These are phyloP conservation scores for Acanthaster planci DNA, from an alignment of 35 echinoderm and acorn worm species.

Conservation along the genomic window DNA sequence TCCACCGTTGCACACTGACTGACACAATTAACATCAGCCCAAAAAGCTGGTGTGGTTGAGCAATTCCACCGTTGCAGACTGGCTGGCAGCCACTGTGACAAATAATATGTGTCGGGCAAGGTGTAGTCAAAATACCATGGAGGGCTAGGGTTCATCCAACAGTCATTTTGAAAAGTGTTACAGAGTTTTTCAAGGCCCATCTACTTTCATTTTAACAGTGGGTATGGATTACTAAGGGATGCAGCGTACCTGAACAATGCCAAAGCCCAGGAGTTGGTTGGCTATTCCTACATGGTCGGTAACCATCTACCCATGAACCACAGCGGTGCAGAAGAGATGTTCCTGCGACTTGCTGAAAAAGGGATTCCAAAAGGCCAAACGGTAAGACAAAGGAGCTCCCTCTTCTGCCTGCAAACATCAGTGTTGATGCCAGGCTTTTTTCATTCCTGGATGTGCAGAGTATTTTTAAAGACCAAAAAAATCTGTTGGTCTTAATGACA, in stretches of 20 bases:
- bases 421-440: too few species aligned
- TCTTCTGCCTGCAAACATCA: too few species aligned
- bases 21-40: neutral
- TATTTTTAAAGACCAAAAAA: too few species aligned
- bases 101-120: too few species aligned
- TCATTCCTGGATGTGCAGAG: too few species aligned
- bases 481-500: too few species aligned
- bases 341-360: constrained; percentile 44
- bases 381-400: constrained; percentile 57
- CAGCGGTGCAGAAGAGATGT: constrained; percentile 68
- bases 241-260: constrained; percentile 80
- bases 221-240: constrained; percentile 59
- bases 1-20: too few species aligned
- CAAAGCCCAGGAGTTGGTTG: constrained; percentile 61
- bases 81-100: neutral
- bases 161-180: neutral
- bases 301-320: constrained; percentile 78
- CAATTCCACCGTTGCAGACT: neutral
- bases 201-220: constrained; percentile 33
- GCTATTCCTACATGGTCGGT: constrained; percentile 78
- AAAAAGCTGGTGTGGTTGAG: neutral
- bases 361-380: constrained; percentile 81
- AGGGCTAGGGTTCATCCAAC: too few species aligned
- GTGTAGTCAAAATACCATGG: neutral
- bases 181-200: neutral